Evolutionary conservation across 2,888 invertebrate genomes (phyloP).

Genomic region (Microctonus brassicae): DNA sequence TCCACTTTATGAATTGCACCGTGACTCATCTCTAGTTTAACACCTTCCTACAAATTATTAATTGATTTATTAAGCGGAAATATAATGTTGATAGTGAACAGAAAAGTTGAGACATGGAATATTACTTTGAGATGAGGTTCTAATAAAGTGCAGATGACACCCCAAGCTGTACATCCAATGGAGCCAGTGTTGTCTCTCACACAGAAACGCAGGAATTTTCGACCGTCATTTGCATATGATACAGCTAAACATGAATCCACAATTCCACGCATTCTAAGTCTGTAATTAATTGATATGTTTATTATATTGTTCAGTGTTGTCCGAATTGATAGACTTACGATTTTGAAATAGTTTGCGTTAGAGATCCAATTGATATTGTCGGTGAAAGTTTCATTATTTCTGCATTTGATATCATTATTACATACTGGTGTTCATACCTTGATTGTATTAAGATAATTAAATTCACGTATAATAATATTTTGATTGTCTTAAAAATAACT

Average conservation of each 20-base stretch:
- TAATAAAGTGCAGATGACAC: not conserved
- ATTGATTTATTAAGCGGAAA: not conserved
- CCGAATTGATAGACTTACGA: not conserved
- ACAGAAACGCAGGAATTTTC: not conserved
- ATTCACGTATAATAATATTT: not conserved
- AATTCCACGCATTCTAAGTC: not conserved
- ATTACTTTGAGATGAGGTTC: not conserved
- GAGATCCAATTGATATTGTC: not conserved
- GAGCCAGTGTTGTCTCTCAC: not conserved
- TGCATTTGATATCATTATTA: not conserved
- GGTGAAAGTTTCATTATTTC: not conserved
- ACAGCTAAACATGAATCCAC: not conserved
- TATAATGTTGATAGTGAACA: not conserved
- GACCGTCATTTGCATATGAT: not conserved
- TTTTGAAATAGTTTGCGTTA: not conserved
- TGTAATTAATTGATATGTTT: not conserved
- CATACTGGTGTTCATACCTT: not conserved
- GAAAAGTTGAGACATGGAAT: not conserved
- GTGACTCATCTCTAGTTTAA: not conserved
- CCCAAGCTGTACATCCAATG: not conserved
- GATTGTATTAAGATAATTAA: not conserved
- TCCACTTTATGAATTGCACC: not conserved
- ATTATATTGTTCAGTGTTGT: not conserved
- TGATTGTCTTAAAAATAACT: not conserved
- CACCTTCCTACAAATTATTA: not conserved